Evolutionary conservation across 2,888 invertebrate species (phyloP).

Genomic region (Geophilus truncorum): DNA sequence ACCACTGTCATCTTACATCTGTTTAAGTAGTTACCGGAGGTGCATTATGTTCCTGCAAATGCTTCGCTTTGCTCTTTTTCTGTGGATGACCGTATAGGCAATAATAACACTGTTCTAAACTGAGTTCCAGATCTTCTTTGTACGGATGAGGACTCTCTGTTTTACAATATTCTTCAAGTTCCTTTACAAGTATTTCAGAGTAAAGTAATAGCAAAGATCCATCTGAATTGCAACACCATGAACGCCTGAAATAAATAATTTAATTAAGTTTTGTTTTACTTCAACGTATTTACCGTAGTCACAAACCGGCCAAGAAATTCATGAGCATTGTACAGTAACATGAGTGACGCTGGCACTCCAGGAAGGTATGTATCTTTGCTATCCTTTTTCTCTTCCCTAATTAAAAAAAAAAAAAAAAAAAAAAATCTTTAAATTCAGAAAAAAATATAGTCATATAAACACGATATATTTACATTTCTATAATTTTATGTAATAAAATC

Average conservation of each 20-base stretch:
- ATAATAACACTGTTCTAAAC: constrained; percentile 77
- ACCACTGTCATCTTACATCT: too few relatives aligned
- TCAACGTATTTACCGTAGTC: constrained; percentile 36
- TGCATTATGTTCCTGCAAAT: constrained; percentile 71
- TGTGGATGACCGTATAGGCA: constrained; percentile 80
- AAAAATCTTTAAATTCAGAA: neutral
- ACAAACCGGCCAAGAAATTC: constrained; percentile 70
- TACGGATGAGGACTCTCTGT: constrained; percentile 40
- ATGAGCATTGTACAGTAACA: constrained; percentile 74
- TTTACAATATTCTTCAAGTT: constrained; percentile 41
- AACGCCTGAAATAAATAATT: constrained; percentile 52
- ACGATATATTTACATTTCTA: constrained; percentile 57
- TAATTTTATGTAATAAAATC: constrained; percentile 74
- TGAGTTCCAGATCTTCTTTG: constrained; percentile 61
- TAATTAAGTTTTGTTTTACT: neutral
- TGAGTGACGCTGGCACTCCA: constrained; percentile 55
- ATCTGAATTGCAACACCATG: constrained; percentile 72
- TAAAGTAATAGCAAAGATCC: constrained; percentile 73
- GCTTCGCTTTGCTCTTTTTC: constrained; percentile 61
- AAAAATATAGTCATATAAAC: neutral
- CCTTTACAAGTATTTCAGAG: constrained; percentile 59
- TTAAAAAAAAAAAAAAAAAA: constrained; percentile 35
- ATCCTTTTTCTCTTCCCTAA: constrained; percentile 43
- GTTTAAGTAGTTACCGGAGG: constrained; percentile 62
- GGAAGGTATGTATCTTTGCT: constrained; percentile 6